These are phyloP conservation scores for Philantomba maxwellii DNA, from an alignment of 2,113 vertebrate species.

Conservation along the genomic window DNA sequence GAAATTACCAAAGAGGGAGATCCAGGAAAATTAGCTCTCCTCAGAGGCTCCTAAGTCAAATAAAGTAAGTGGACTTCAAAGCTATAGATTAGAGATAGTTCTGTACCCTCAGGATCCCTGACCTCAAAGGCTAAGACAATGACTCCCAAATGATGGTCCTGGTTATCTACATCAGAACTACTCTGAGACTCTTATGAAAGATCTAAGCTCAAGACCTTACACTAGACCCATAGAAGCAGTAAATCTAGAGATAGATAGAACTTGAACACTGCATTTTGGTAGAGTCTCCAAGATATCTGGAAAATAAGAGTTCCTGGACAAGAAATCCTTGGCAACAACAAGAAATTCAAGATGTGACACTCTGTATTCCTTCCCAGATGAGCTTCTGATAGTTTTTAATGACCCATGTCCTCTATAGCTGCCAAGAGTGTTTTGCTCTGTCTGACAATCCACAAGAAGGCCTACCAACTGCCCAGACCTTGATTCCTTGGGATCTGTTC, in stretches of 20 bases:
- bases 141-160: not conserved
- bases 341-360: not conserved
- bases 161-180: not conserved
- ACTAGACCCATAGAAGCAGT: not conserved
- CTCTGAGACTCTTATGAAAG: not conserved
- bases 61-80: slow-evolving; percentile 4
- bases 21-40: not conserved
- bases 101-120: not conserved
- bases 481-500: not conserved
- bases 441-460: not conserved
- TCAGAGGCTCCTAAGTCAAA: not conserved
- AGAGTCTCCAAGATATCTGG: not conserved
- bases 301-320: not conserved
- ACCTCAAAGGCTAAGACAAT: not conserved
- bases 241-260: not conserved
- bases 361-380: not conserved
- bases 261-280: not conserved
- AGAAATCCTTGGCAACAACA: not conserved
- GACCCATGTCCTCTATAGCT: not conserved
- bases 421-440: not conserved
- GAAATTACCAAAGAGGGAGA: not conserved
- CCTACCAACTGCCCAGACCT: not conserved
- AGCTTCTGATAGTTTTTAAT: not conserved
- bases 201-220: not conserved
- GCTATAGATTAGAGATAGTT: not conserved